phyloP scores from a whole-genome alignment of 37 sponge, comb jelly and placozoan species.

The Mnemiopsis leidyi region DNA sequence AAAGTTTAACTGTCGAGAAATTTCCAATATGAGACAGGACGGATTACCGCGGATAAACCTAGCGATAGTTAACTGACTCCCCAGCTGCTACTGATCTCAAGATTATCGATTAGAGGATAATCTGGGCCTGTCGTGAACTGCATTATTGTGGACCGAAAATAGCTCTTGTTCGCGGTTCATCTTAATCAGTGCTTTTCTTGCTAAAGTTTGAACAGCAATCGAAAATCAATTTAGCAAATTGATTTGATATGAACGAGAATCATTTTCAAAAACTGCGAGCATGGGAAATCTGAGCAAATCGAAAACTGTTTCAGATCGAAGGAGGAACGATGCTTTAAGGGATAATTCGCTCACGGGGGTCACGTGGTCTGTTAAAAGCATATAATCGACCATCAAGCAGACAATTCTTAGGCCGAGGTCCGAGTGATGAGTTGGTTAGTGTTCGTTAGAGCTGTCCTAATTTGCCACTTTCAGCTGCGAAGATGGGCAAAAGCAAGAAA shows the following conservation, averaged over 20 bases:
- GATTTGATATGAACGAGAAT: not conserved
- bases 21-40: too few species aligned
- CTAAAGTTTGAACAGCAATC: not conserved
- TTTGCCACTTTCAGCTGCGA: not conserved
- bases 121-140: too few species aligned
- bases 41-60: not conserved
- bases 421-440: not conserved
- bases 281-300: not conserved
- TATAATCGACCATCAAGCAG: not conserved
- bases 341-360: not conserved
- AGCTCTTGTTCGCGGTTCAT: too few species aligned
- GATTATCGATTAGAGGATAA: not conserved
- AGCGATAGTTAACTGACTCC: not conserved
- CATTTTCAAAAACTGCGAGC: not conserved
- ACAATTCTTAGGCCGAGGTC: not conserved
- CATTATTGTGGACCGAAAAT: too few species aligned
- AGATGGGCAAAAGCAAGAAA: not conserved
- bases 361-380: not conserved
- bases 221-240: not conserved
- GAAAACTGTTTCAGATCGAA: not conserved
- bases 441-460: not conserved
- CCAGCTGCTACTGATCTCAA: too few species aligned
- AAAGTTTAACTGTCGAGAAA: too few species aligned
- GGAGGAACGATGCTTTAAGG: not conserved
- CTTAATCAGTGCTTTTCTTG: not conserved